Base-by-base conservation (phyloP, 64 coral and sea anemone species). In the Acropora yongei region DNA sequence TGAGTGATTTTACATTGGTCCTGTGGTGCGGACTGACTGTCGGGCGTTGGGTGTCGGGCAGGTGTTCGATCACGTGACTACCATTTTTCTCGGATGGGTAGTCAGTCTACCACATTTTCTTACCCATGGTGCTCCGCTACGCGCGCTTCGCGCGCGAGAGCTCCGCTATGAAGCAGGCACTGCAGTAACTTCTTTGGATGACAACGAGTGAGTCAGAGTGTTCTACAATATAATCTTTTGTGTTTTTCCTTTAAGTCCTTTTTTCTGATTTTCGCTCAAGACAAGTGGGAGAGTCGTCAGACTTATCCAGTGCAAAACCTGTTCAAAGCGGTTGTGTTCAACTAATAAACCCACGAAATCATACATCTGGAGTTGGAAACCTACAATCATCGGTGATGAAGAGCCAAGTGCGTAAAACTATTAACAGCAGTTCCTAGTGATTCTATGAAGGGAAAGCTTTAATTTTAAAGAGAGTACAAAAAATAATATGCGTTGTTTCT, bases 1-100 rank as follows among this genome's bases (percentile, higher is more conserved):
- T 53, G 50, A 69, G 66, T 69, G 4, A 69, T 69, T 69, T 69
- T 69, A 69, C 66, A 69, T 69, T 69, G 66, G 66, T 69, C n/a
- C 66, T 69, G 66, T 69, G 66, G 66, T 69, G 66, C 66, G 66
- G 66, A 69, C 66, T 4, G 66, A 69, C 66, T 4, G 66, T 69
- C 66, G 30, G 30, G 30, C 3, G 4, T 14, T 14, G 66, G 66
- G 50, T 13, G 66, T 6, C 6, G 3, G 66, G 50, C 8, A 3
- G 8, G 50, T 53, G 50, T 53, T 5, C 50, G 50, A 8, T 53
- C 50, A 53, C 50, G 50, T 53, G 50, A 53, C 8, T 53, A 53
- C 50, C 50, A 53, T 5, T 0, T 53, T 53, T 53, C n/a, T 17
- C 66, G 66, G 66, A 17, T 20, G n/a, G 13, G 66, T 69, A 20